These are phyloP conservation scores for Theodoxus fluviatilis DNA, from an alignment of 2,888 invertebrate genomes.

Conservation along the genomic window DNA sequence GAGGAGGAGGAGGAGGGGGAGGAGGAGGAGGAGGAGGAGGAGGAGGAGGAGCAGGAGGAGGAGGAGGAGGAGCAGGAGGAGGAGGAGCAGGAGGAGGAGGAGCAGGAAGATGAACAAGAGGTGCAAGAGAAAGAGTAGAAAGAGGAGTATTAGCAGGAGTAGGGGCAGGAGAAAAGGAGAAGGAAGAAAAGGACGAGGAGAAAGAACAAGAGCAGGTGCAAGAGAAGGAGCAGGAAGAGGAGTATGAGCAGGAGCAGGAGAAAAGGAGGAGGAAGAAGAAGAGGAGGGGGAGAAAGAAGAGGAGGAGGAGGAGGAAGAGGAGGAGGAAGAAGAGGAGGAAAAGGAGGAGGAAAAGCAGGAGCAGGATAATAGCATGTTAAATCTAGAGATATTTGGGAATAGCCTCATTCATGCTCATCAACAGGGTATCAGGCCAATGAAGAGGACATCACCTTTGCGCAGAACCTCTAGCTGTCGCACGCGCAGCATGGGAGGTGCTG, in stretches of 20 bases:
- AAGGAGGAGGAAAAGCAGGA: neutral
- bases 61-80: neutral
- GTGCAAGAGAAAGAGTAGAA: neutral
- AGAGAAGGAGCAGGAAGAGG: neutral
- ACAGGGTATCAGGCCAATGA: too few species aligned
- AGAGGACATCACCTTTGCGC: too few species aligned
- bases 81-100: neutral
- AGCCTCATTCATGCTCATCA: too few species aligned
- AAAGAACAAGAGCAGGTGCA: neutral
- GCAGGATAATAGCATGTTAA: constrained; percentile 7
- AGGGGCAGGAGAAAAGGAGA: neutral
- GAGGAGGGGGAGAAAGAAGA: neutral
- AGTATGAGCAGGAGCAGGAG: neutral
- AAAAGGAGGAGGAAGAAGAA: neutral
- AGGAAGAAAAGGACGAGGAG: constrained; percentile 14
- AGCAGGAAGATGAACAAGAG: neutral
- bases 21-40: constrained; percentile 5
- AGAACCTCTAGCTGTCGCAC: too few species aligned
- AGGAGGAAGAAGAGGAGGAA: constrained; percentile 1
- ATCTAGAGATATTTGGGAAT: neutral
- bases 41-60: neutral
- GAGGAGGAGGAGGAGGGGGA: constrained; percentile 1
- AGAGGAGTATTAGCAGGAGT: neutral
- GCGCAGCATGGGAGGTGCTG: too few species aligned
- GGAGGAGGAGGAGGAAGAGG: neutral